Conservation (phyloP, 2,888 invertebrate genomes). For the Euspilapteryx auroguttella region DNA sequence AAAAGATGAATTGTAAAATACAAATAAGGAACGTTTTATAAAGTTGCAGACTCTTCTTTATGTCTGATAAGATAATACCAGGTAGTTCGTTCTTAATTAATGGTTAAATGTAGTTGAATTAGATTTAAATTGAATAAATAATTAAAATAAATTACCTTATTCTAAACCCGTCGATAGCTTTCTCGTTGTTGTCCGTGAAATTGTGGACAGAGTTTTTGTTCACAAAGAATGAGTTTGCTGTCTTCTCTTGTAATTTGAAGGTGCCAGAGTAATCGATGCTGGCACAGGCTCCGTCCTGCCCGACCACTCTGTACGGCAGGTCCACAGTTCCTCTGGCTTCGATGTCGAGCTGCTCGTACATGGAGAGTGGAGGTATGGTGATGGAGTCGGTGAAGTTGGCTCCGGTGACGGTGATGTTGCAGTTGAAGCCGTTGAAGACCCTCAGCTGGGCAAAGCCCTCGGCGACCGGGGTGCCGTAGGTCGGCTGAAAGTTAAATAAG, state of each 20-base stretch:
- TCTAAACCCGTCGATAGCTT: slow-evolving; percentile 33
- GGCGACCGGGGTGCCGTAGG: slow-evolving; percentile 62
- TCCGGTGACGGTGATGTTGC: slow-evolving; percentile 41
- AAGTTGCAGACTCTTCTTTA: too few species aligned
- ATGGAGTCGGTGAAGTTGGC: slow-evolving; percentile 11
- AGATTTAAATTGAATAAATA: too few species aligned
- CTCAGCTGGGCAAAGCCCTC: slow-evolving; percentile 65
- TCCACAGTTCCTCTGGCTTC: slow-evolving; percentile 14
- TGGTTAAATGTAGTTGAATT: too few species aligned
- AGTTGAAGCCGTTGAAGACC: slow-evolving; percentile 69
- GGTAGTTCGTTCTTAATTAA: too few species aligned
- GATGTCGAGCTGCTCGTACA: slow-evolving; percentile 43
- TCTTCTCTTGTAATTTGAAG: slow-evolving; percentile 25
- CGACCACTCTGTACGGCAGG: slow-evolving; percentile 32
- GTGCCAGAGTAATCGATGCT: slow-evolving; percentile 16
- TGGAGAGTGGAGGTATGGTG: slow-evolving; percentile 25
- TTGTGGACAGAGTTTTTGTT: slow-evolving; percentile 17
- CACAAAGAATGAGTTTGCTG: slow-evolving; percentile 42
- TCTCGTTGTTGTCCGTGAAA: slow-evolving; percentile 43
- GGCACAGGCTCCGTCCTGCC: slow-evolving; percentile 20
- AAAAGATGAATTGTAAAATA: slow-evolving; percentile 27
- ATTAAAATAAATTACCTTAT: slow-evolving; percentile 35
- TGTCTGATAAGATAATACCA: too few species aligned
- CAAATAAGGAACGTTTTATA: slow-evolving; percentile 6
- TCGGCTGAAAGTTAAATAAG: slow-evolving; percentile 34